phyloP scores from a whole-genome alignment of 2,888 invertebrate species.

The Malthinus seriepunctatus region DNA sequence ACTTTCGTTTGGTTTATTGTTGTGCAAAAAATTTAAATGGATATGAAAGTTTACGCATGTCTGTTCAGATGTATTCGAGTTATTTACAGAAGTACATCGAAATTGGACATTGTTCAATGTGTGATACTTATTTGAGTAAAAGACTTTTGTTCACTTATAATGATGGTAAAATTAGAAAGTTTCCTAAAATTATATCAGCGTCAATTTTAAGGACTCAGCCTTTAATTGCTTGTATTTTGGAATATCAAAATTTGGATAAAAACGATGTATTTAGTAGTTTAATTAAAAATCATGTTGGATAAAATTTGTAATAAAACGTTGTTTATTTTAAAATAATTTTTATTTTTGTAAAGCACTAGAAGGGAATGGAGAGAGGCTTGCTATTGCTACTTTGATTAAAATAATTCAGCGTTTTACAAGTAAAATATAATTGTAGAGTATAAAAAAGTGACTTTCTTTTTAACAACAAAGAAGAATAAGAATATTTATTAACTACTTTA shows the following conservation, averaged over 20 bases:
- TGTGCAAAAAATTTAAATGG: slow-evolving; percentile 64
- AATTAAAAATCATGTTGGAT: neutral
- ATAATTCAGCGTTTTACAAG: too few species aligned
- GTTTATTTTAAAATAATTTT: too few species aligned
- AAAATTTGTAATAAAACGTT: too few species aligned
- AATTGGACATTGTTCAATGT: slow-evolving; percentile 73
- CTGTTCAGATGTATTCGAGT: slow-evolving; percentile 76
- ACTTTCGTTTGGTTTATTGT: slow-evolving; percentile 66
- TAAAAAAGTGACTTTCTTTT: too few species aligned
- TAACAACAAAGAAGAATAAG: too few species aligned
- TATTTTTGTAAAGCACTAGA: too few species aligned
- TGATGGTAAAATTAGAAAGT: slow-evolving; percentile 62
- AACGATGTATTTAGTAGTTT: slow-evolving; percentile 22
- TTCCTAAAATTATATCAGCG: slow-evolving; percentile 72
- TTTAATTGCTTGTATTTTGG: slow-evolving; percentile 73
- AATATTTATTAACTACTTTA: too few species aligned
- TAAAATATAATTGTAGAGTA: too few species aligned
- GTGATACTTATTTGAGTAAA: slow-evolving; percentile 76
- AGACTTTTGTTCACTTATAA: slow-evolving; percentile 72
- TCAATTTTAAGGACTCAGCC: slow-evolving; percentile 74
- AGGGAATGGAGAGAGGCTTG: too few species aligned
- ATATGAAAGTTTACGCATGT: slow-evolving; percentile 70
- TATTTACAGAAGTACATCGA: slow-evolving; percentile 66
- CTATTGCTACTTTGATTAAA: too few species aligned
- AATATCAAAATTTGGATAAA: slow-evolving; percentile 58